Evolutionary conservation across 2,797 vertebrate genomes (phyloP).

Genomic region (Acestrorhynchus altus): DNA sequence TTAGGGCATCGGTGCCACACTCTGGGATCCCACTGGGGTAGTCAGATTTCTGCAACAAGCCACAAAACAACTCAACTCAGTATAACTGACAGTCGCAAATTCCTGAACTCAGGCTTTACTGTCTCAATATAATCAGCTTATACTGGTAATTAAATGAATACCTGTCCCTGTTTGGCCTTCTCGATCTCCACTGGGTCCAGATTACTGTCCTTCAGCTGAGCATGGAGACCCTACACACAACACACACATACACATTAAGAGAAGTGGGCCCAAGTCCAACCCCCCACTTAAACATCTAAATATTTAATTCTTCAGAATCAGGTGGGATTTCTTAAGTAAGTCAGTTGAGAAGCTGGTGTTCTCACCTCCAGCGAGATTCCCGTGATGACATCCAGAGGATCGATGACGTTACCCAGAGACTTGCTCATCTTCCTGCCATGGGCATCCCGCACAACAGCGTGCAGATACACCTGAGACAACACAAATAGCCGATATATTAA

Average conservation of each 20-base stretch:
- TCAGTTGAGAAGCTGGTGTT: neutral
- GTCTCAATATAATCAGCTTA: neutral
- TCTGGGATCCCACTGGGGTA: slow-evolving; percentile 86
- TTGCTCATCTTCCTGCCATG: slow-evolving; percentile 96
- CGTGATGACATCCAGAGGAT: slow-evolving; percentile 90
- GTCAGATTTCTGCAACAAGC: slow-evolving; percentile 77
- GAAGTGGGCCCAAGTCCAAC: too few species aligned
- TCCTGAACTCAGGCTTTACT: too few species aligned
- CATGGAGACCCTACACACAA: slow-evolving; percentile 82
- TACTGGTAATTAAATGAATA: slow-evolving; percentile 53
- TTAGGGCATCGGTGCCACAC: slow-evolving; percentile 85
- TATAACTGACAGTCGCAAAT: too few species aligned
- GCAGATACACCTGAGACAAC: slow-evolving; percentile 86
- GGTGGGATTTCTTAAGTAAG: neutral
- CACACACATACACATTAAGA: slow-evolving; percentile 27
- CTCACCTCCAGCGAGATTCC: slow-evolving; percentile 89
- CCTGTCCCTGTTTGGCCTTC: slow-evolving; percentile 89
- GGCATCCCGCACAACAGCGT: slow-evolving; percentile 90
- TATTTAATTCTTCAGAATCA: neutral
- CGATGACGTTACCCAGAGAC: slow-evolving; percentile 93
- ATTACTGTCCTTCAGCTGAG: slow-evolving; percentile 85
- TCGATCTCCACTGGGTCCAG: slow-evolving; percentile 88
- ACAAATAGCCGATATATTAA: too few species aligned
- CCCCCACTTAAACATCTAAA: neutral
- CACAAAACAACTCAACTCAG: neutral